A percentile compares a stretch with the other conserved stretches of the same genome.
These are phyloP conservation scores for Proisotoma minuta DNA, from an alignment of 2,888 invertebrate genomes.

Conservation along the genomic window DNA sequence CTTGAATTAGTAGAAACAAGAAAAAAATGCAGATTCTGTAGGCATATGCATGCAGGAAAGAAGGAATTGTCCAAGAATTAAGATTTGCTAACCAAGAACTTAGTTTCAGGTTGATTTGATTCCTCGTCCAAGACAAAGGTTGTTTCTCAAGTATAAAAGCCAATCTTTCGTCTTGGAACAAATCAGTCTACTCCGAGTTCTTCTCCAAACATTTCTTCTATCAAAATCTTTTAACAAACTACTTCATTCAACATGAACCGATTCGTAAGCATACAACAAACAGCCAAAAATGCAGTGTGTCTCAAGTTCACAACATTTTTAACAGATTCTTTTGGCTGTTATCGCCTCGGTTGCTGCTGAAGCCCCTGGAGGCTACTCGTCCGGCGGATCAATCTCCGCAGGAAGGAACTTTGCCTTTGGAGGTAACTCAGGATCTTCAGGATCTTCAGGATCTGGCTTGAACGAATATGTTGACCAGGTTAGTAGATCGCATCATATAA, in stretches of 20 bases:
- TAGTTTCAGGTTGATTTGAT: no score
- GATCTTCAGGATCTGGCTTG: slow-evolving; percentile 21
- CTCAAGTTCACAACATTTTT: no score
- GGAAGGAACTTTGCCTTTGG: background rate
- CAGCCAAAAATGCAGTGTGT: no score
- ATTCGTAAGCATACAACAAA: slow-evolving; percentile 35
- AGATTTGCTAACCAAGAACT: no score
- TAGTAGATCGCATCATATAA: no score
- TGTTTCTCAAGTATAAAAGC: slow-evolving; percentile 26
- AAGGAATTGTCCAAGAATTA: no score
- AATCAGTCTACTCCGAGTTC: slow-evolving; percentile 18
- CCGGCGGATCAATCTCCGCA: slow-evolving; percentile 14
- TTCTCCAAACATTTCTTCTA: slow-evolving; percentile 16
- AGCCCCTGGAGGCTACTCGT: slow-evolving; percentile 33
- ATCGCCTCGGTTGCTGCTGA: slow-evolving; percentile 39
- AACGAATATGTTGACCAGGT: slow-evolving; percentile 31
- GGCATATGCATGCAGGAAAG: no score
- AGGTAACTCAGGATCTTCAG: background rate
- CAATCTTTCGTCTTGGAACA: slow-evolving; percentile 22
- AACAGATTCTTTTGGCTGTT: slow-evolving; percentile 40
- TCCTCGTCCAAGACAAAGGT: slow-evolving; percentile 22
- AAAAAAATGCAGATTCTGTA: no score
- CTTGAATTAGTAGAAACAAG: no score
- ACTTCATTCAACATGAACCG: slow-evolving; percentile 31
- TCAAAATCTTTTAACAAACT: slow-evolving; percentile 7